Evolutionary conservation across 2,113 vertebrate genomes (phyloP).

Genomic region (Amblyornis subalaris): DNA sequence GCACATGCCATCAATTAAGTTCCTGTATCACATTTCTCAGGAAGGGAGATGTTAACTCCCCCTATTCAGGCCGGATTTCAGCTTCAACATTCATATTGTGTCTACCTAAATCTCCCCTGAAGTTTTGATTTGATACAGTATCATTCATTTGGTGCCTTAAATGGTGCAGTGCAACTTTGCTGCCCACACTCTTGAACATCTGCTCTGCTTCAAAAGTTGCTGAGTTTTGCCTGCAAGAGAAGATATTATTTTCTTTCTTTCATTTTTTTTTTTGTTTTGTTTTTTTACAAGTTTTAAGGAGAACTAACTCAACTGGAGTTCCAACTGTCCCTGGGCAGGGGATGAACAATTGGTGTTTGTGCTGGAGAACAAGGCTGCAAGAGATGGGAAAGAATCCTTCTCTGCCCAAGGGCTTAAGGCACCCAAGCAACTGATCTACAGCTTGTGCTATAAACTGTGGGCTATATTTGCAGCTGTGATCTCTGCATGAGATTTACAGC

Average conservation of each 20-base stretch:
- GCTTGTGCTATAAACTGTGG: not conserved
- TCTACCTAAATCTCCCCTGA: slow-evolving; percentile 19
- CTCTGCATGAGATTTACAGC: not conserved
- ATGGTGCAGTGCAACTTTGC: not conserved
- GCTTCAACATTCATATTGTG: not conserved
- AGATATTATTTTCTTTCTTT: not conserved
- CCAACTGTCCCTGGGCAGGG: not conserved
- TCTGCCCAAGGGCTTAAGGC: not conserved
- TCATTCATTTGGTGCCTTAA: not conserved
- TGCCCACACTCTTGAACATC: not conserved
- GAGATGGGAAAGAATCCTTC: not conserved
- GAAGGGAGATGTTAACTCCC: not conserved
- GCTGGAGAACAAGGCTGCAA: not conserved
- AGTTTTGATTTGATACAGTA: slow-evolving; percentile 5
- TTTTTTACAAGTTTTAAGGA: not conserved
- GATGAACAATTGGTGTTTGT: not conserved
- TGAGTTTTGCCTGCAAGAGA: not conserved
- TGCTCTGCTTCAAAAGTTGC: not conserved
- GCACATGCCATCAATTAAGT: not conserved
- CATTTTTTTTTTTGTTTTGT: not conserved
- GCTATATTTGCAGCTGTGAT: not conserved
- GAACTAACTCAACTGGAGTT: not conserved
- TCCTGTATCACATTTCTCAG: not conserved
- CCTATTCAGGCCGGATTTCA: not conserved
- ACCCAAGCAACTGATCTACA: not conserved